Conservation (phyloP, 2,797 vertebrate genomes). For the Coccyzus lansbergi region DNA sequence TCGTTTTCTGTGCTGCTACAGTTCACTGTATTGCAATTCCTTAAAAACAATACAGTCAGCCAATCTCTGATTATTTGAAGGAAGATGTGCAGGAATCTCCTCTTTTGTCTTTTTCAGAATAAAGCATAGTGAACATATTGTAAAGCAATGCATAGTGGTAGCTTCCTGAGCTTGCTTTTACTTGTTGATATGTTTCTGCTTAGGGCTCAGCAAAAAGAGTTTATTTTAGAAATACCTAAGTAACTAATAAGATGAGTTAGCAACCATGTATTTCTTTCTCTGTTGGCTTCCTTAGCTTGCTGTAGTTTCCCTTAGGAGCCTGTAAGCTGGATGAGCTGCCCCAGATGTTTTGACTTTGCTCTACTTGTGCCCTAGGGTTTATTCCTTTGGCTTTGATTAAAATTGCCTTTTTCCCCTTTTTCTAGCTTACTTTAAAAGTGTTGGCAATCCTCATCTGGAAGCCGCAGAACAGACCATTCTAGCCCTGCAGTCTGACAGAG, state of each 20-base stretch:
- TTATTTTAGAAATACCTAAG: neutral
- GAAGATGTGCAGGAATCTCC: neutral
- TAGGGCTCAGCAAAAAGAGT: neutral
- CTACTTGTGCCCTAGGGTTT: neutral
- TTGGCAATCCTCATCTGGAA: slow-evolving; percentile 87
- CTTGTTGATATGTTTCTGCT: neutral
- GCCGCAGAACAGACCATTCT: slow-evolving; percentile 87
- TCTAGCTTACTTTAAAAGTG: slow-evolving; percentile 89
- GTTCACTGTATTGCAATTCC: neutral
- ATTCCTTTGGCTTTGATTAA: neutral
- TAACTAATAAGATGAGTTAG: neutral
- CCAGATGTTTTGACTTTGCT: neutral
- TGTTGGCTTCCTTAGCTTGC: neutral
- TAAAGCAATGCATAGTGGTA: neutral
- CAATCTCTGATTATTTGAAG: neutral
- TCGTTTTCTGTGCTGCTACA: neutral
- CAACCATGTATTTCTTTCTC: neutral
- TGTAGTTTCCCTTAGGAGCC: neutral
- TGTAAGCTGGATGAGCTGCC: neutral
- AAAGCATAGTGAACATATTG: neutral
- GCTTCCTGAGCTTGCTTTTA: neutral
- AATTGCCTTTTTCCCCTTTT: neutral
- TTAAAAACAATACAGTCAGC: neutral
- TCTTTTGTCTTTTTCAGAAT: fast-evolving
- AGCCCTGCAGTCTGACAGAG: slow-evolving; percentile 87